Percentiles rank a stretch among this genome's conserved stretches.
Conservation (phyloP, 2,888 invertebrate genomes). For the Eledone cirrhosa region DNA sequence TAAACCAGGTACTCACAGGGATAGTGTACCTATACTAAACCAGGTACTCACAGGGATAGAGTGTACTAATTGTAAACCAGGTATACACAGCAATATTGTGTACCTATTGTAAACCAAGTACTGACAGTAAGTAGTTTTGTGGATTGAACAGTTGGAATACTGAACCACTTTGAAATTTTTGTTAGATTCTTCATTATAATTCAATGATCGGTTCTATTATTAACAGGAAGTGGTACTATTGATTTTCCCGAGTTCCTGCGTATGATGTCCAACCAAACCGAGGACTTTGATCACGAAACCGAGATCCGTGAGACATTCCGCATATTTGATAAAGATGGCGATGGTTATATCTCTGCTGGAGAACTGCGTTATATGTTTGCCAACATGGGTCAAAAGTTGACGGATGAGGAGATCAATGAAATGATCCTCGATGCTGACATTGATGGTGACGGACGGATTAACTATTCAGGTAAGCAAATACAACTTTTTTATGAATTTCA, state of each 20-base stretch:
- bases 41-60: too few species aligned
- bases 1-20: too few species aligned
- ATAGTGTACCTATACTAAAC: too few species aligned
- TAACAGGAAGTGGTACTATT: conserved; percentile 95
- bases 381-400: conserved; percentile 98
- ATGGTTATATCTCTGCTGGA: conserved; percentile 97
- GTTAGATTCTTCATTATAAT: too few species aligned
- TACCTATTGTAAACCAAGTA: too few species aligned
- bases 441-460: conserved; percentile 98
- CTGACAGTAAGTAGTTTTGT: too few species aligned
- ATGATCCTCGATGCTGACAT: conserved; percentile 99
- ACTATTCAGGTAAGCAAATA: conserved; percentile 79
- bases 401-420: conserved; percentile 98
- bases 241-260: conserved; percentile 99
- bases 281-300: conserved; percentile 98
- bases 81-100: too few species aligned
- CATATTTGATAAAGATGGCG: conserved; percentile 97
- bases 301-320: conserved; percentile 99
- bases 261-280: conserved; percentile 99
- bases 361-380: conserved; percentile 99
- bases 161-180: too few species aligned
- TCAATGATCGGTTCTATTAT: neutral
- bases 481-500: neutral
- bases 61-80: too few species aligned
- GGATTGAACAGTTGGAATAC: too few species aligned